These are phyloP conservation scores for Lasius platythorax DNA, from an alignment of 2,888 invertebrate species.

Conservation along the genomic window DNA sequence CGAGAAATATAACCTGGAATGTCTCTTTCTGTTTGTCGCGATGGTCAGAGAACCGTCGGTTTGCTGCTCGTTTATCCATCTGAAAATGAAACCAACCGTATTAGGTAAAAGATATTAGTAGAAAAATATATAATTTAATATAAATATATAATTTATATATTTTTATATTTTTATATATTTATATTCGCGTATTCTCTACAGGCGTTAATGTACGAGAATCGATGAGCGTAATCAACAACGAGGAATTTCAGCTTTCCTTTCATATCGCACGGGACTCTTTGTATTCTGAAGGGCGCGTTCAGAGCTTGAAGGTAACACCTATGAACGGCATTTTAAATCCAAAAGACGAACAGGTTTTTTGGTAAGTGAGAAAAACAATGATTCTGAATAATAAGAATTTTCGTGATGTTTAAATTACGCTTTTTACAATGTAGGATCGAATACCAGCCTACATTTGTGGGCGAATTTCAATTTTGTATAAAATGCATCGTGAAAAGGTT, in stretches of 20 bases:
- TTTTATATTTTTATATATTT: background rate
- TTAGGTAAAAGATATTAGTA: conserved; percentile 81
- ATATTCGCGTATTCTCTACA: conserved; percentile 41
- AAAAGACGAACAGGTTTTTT: conserved; percentile 86
- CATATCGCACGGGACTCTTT: conserved; percentile 87
- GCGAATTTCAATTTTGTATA: conserved; percentile 87
- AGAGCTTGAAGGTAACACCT: conserved; percentile 87
- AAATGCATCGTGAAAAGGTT: conserved; percentile 87
- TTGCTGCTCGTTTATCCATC: conserved; percentile 88
- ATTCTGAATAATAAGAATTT: background rate
- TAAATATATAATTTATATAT: background rate
- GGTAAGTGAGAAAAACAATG: conserved; percentile 83
- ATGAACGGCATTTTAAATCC: conserved; percentile 86
- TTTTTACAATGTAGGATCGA: conserved; percentile 85
- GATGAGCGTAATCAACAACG: conserved; percentile 87
- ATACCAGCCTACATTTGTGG: conserved; percentile 87
- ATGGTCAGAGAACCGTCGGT: conserved; percentile 89
- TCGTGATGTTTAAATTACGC: background rate
- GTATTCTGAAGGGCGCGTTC: conserved; percentile 87
- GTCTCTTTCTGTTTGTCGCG: conserved; percentile 89
- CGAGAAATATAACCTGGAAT: conserved; percentile 87
- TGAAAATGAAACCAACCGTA: conserved; percentile 89
- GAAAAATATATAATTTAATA: background rate
- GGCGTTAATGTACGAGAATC: conserved; percentile 85
- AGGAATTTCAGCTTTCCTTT: conserved; percentile 87